Evolutionary conservation across 2,888 invertebrate genomes (phyloP).

Genomic region (Desoria tigrina): DNA sequence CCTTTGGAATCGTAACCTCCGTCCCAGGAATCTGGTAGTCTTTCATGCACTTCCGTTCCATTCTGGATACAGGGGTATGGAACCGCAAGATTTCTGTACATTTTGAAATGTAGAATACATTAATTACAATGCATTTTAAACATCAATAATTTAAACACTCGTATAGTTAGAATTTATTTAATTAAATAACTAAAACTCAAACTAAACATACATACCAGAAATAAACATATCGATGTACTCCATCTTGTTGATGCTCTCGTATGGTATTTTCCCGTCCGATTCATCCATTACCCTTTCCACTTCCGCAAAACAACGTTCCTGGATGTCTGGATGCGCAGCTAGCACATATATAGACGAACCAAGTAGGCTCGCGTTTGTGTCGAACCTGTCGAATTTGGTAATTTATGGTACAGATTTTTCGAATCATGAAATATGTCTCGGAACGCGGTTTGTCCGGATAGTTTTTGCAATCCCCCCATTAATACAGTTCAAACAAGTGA

Average conservation of each 20-base stretch:
- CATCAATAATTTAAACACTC: too few relatives aligned
- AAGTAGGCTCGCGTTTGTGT: constrained; percentile 3
- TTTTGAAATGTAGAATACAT: neutral
- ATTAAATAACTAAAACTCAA: too few relatives aligned
- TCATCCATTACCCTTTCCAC: neutral
- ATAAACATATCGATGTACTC: neutral
- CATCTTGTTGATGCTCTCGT: neutral
- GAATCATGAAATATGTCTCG: too few relatives aligned
- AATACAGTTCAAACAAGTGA: too few relatives aligned
- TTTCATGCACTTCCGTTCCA: constrained; percentile 10
- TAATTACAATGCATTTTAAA: neutral
- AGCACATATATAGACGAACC: neutral
- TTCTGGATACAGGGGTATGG: neutral
- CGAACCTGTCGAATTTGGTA: too few relatives aligned
- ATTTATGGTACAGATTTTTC: too few relatives aligned
- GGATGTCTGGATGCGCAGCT: neutral
- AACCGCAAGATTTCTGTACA: constrained; percentile 1
- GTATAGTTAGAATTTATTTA: neutral
- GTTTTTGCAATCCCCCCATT: too few relatives aligned
- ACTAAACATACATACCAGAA: too few relatives aligned
- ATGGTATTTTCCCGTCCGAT: neutral
- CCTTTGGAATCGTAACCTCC: neutral
- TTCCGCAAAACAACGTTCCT: neutral
- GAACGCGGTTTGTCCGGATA: too few relatives aligned
- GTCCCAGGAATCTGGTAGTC: constrained; percentile 3